Conservation (phyloP, 2,888 invertebrate species). For the Rhingia campestris region DNA sequence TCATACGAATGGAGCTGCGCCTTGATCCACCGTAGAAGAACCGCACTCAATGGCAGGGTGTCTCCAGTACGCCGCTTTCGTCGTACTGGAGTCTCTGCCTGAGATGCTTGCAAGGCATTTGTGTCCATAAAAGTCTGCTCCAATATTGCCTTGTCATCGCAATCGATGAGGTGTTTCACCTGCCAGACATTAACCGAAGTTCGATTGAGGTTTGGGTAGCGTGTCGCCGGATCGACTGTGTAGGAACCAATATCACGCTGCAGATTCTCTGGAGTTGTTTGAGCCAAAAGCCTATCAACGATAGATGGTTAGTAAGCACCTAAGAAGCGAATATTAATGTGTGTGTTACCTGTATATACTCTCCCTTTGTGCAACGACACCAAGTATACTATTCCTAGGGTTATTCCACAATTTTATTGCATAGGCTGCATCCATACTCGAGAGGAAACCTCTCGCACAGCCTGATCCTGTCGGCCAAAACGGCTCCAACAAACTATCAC, state of each 20-base stretch:
- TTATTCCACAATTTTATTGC: slow-evolving; percentile 93
- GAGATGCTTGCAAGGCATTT: slow-evolving; percentile 85
- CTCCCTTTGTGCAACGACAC: slow-evolving; percentile 96
- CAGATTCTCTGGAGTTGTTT: slow-evolving; percentile 98
- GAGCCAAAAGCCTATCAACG: slow-evolving; percentile 85
- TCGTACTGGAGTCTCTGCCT: slow-evolving; percentile 85
- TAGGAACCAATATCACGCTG: slow-evolving; percentile 94
- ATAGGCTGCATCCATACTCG: slow-evolving; percentile 98
- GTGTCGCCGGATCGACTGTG: slow-evolving; percentile 92
- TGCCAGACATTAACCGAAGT: slow-evolving; percentile 90
- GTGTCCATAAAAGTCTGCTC: slow-evolving; percentile 84
- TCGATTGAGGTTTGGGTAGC: slow-evolving; percentile 92
- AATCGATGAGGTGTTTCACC: slow-evolving; percentile 88
- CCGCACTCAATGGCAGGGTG: slow-evolving; percentile 80
- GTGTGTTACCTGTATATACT: slow-evolving; percentile 90
- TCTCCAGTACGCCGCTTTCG: slow-evolving; percentile 82
- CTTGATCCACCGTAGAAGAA: slow-evolving; percentile 81
- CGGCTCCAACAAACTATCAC: slow-evolving; percentile 97
- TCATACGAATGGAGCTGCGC: slow-evolving; percentile 80
- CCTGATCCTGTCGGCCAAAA: slow-evolving; percentile 99
- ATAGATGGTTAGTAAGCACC: not conserved
- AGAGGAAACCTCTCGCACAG: slow-evolving; percentile 97
- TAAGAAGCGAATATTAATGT: not conserved
- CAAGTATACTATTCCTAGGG: slow-evolving; percentile 85
- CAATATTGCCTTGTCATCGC: slow-evolving; percentile 87